Evolutionary conservation across 1,140 invertebrate species (phyloP).

Genomic region (Heliconius himera): DNA sequence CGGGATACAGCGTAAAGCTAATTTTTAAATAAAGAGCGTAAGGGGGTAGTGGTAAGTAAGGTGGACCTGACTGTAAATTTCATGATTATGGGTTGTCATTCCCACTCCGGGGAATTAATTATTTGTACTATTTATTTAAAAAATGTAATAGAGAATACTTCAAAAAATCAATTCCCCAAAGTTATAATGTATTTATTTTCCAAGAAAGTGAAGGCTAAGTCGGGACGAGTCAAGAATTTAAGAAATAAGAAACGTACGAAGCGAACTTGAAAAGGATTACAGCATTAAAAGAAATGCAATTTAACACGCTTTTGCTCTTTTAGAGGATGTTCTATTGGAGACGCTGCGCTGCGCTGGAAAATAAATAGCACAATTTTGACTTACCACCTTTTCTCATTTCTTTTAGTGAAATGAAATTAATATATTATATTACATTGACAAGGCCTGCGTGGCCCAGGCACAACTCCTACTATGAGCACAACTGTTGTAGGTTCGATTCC

Average conservation of each 20-base stretch:
- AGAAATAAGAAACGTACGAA: conserved; percentile 15
- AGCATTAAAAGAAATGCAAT: conserved; percentile 26
- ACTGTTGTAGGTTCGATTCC: not conserved
- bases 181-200: conserved; percentile 3
- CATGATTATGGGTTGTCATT: too few species aligned
- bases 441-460: not conserved
- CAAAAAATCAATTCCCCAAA: not conserved
- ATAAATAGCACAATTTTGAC: not conserved
- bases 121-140: too few species aligned
- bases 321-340: conserved; percentile 11
- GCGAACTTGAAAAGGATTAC: conserved; percentile 29
- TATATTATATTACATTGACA: not conserved
- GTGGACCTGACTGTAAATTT: too few species aligned
- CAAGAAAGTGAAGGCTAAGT: not conserved
- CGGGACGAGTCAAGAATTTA: conserved; percentile 15
- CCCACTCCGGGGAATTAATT: too few species aligned
- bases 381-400: not conserved
- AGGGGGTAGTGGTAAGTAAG: too few species aligned
- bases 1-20: too few species aligned
- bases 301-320: conserved; percentile 25
- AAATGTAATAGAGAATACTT: too few species aligned
- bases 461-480: not conserved
- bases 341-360: not conserved
- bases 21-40: too few species aligned
- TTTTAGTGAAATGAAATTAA: not conserved